phyloP scores from a whole-genome alignment of 1,140 invertebrate genomes.

The Cephus cinctus region DNA sequence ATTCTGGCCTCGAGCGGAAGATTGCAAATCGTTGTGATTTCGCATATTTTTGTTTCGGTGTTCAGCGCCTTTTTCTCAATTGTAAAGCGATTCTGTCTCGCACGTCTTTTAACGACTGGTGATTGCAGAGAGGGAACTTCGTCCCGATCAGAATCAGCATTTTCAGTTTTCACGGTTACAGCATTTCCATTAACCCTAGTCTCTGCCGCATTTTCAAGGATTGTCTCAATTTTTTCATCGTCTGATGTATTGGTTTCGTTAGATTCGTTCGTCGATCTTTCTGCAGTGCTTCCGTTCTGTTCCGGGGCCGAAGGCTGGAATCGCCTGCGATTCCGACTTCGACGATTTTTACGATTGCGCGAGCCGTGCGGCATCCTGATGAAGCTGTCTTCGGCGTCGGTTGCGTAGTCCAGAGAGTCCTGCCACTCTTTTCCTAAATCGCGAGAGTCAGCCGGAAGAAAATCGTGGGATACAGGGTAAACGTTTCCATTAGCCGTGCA shows the following conservation, averaged over 20 bases:
- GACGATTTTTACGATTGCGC: conserved; percentile 35
- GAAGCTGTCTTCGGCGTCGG: conserved; percentile 26
- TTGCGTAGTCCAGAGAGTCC: conserved; percentile 24
- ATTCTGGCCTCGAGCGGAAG: conserved; percentile 38
- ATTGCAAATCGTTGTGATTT: conserved; percentile 40
- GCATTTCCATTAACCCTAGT: conserved; percentile 18
- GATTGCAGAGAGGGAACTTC: background rate
- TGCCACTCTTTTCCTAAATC: background rate
- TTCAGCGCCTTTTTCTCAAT: conserved; percentile 35
- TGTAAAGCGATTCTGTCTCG: conserved; percentile 19
- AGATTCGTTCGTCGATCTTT: conserved; percentile 7
- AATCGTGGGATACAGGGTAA: background rate
- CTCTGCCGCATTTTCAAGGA: conserved; percentile 2
- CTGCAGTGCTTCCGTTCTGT: conserved; percentile 2
- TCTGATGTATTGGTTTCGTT: background rate
- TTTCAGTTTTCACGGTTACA: conserved; percentile 19
- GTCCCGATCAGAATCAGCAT: background rate
- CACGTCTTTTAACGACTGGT: no score
- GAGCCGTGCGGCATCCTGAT: conserved; percentile 36
- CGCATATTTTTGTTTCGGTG: conserved; percentile 22
- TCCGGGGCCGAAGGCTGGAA: conserved; percentile 10
- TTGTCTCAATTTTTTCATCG: conserved; percentile 1
- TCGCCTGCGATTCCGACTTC: conserved; percentile 21
- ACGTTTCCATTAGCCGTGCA: conserved; percentile 4
- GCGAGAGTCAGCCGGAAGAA: background rate